Evolutionary conservation across 2,113 vertebrate genomes (phyloP).

Genomic region (Prietella phreatophila): DNA sequence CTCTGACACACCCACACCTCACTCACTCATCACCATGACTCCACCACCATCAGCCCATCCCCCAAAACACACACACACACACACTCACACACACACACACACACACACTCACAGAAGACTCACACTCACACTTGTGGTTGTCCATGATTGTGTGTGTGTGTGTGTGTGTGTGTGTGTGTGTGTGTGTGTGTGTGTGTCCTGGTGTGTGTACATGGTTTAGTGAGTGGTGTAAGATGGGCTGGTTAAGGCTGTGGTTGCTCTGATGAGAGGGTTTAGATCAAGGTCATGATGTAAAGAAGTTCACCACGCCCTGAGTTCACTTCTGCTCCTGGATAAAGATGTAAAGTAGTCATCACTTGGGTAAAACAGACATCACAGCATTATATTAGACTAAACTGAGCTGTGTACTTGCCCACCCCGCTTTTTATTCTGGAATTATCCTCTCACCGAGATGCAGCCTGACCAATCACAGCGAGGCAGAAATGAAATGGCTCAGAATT

Average conservation of each 20-base stretch:
- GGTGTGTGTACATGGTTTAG: constrained; percentile 29
- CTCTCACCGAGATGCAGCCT: neutral
- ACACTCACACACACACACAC: neutral
- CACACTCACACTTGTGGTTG: constrained; percentile 9
- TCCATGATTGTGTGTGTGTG: neutral
- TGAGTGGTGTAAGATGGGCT: constrained; percentile 21
- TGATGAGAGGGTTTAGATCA: constrained; percentile 50
- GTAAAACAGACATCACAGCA: constrained; percentile 23
- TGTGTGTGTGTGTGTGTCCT: constrained; percentile 14
- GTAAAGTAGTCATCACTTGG: constrained; percentile 10
- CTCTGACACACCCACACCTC: neutral
- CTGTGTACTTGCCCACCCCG: neutral
- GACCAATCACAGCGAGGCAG: neutral
- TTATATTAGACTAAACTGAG: constrained; percentile 35
- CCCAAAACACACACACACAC: neutral
- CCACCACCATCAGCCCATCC: constrained; percentile 15
- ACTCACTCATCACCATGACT: neutral
- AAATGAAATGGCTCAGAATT: neutral
- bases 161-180: constrained; percentile 9
- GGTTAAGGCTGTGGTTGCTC: constrained; percentile 36
- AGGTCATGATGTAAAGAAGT: constrained; percentile 38
- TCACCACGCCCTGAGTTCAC: constrained; percentile 27
- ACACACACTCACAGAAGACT: neutral
- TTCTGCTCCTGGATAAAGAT: neutral
- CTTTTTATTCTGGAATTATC: neutral